Conservation (phyloP, 2,113 vertebrate species). For the Rostratula benghalensis region DNA sequence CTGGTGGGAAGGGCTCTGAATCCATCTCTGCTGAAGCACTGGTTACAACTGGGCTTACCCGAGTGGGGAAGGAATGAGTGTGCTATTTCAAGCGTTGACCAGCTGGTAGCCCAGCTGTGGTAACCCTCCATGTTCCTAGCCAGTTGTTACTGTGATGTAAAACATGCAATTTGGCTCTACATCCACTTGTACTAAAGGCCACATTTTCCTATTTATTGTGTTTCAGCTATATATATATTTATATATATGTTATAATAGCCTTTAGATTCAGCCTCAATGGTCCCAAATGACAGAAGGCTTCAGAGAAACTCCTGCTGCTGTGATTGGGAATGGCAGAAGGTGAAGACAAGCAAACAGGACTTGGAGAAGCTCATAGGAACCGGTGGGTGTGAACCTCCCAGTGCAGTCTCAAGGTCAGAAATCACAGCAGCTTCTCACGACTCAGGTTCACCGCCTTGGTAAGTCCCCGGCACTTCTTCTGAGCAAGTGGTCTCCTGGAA, state of each 20-base stretch:
- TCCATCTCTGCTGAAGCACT: not conserved
- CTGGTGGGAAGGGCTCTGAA: not conserved
- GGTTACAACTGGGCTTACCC: not conserved
- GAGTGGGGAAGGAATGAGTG: not conserved
- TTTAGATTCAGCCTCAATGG: not conserved
- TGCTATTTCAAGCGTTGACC: not conserved
- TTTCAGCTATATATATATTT: not conserved
- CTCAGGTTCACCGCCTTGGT: not conserved
- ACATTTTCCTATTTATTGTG: not conserved
- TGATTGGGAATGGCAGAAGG: not conserved
- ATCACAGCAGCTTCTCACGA: not conserved
- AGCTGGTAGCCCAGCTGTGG: not conserved
- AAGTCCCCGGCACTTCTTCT: not conserved
- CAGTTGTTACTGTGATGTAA: not conserved
- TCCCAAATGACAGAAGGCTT: not conserved
- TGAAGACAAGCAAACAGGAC: not conserved
- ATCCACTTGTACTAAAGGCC: not conserved
- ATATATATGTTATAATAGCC: not conserved
- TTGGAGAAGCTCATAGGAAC: accelerated
- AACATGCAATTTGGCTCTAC: not conserved
- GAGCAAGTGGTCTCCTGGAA: not conserved
- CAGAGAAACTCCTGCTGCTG: not conserved
- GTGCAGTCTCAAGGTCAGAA: not conserved
- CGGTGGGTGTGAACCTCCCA: not conserved
- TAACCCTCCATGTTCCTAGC: not conserved